A percentile compares a stretch with the other conserved stretches of the same genome.
Evolutionary conservation across 2,113 vertebrate genomes (phyloP).

Genomic region (Coregonus clupeaformis): DNA sequence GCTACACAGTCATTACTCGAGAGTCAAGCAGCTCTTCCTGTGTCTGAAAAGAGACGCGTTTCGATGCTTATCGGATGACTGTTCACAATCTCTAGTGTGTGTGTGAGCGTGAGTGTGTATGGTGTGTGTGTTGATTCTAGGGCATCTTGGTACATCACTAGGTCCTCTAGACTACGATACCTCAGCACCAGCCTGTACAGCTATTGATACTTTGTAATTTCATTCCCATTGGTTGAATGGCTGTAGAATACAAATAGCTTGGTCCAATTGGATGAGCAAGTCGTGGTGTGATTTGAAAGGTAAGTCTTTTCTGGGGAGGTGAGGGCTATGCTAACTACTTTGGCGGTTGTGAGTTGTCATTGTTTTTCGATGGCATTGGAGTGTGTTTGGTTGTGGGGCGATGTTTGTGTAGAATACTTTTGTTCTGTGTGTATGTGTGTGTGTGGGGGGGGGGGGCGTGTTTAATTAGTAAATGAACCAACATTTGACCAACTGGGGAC

Average conservation of each 20-base stretch:
- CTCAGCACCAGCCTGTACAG: slow-evolving; percentile 15
- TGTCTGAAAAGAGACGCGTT: slow-evolving; percentile 23
- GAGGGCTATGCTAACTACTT: not conserved
- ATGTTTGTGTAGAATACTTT: not conserved
- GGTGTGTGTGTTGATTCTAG: slow-evolving; percentile 12
- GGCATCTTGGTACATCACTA: slow-evolving; percentile 27
- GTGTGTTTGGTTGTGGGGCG: not conserved
- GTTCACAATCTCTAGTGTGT: slow-evolving; percentile 11
- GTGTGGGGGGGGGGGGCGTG: no score
- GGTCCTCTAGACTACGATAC: slow-evolving; percentile 25
- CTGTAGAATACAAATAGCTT: slow-evolving; percentile 46
- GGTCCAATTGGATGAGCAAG: slow-evolving; percentile 36
- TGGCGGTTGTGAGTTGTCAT: not conserved
- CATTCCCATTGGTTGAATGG: slow-evolving; percentile 34
- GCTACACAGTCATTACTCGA: slow-evolving; percentile 62
- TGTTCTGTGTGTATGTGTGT: not conserved
- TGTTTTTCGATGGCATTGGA: not conserved
- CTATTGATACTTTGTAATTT: slow-evolving; percentile 35
- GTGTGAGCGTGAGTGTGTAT: slow-evolving; percentile 14
- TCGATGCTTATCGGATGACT: slow-evolving; percentile 33
- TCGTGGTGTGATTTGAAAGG: slow-evolving; percentile 29
- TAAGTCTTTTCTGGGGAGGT: not conserved
- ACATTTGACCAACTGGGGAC: no score
- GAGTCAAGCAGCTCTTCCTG: slow-evolving; percentile 48
- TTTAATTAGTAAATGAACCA: no score